phyloP scores from a whole-genome alignment of 2,113 vertebrate genomes.

The Silurus meridionalis region DNA sequence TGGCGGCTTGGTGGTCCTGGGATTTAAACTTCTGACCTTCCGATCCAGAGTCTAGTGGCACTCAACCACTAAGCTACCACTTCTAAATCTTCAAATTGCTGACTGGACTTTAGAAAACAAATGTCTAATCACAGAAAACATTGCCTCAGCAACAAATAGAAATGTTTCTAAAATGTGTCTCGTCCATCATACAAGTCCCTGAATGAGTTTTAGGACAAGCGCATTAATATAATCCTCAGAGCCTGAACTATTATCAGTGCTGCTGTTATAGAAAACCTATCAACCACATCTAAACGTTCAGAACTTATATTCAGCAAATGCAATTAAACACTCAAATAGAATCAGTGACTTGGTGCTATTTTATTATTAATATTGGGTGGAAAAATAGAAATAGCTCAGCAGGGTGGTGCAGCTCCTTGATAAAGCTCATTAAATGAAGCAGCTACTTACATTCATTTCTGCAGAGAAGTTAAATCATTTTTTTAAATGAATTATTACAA shows the following conservation, averaged over 20 bases:
- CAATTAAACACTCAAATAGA: not conserved
- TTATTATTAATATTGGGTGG: constrained; percentile 1
- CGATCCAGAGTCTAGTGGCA: no score
- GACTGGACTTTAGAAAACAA: not conserved
- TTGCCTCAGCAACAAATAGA: not conserved
- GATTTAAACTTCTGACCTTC: no score
- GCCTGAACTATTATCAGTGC: not conserved
- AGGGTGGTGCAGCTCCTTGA: not conserved
- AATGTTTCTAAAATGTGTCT: not conserved
- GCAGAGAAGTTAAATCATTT: not conserved
- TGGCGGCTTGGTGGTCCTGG: no score
- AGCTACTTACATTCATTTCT: not conserved
- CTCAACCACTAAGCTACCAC: no score
- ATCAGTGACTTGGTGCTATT: not conserved
- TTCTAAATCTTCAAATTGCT: no score
- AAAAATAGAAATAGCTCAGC: not conserved
- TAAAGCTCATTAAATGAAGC: constrained; percentile 4
- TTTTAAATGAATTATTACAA: not conserved
- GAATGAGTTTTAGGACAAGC: not conserved
- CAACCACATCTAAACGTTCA: not conserved
- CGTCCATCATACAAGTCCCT: not conserved
- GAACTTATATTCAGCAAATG: not conserved
- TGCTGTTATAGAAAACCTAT: not conserved
- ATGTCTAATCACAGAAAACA: not conserved
- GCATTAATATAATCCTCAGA: not conserved